Base-by-base conservation (phyloP, 2,113 vertebrate species). In the Empidonax alnorum region DNA sequence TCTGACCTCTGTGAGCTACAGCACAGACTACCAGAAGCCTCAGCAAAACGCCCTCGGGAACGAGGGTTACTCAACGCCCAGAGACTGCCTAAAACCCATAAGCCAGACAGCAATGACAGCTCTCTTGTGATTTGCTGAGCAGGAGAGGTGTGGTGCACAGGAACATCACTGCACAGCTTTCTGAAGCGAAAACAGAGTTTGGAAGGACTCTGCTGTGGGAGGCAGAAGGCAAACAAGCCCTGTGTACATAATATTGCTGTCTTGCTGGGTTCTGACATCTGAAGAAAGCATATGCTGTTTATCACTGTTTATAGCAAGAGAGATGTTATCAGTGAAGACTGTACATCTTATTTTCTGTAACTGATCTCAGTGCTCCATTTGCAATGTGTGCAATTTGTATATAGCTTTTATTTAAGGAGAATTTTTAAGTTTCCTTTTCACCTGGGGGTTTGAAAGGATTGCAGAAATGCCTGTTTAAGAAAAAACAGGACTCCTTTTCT, bases 311-410 rank as follows among this genome's bases (percentile, higher is more conserved):
- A 92, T 97, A 96, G 91, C 95, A 95, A 89, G 90, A 96, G 76
- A 96, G 93, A 93, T 85, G 67, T 72, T 91, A 95, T 94, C 93
- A 67, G 77, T 91, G 93, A 95, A 94, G 91, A 87, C 92, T 96
- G 95, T 92, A 90, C 94, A 97, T 95, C 94, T 94, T 94, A 87
- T 97, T 94, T 97, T 96, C 96, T 94, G 74, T 95, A 92, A 97
- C 97, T 97, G 97, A 96, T 97, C 97, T 95, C 94, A 97, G 97
- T 97, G 97, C 96, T 97, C 97, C 90, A 4, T 74, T 94, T 95
- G 94, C 97, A 93, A 96, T 69, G 91, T 95, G 98, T 98, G 98
- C 98, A 97, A 98, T 98, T 96, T 98, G 97, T 98, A 98, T 90
- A 98, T 97, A 98, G 80, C 94, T 94, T 87, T 96, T 98, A 97